phyloP scores from a whole-genome alignment of 64 coral and sea anemone genomes.

The Acropora tenuis region DNA sequence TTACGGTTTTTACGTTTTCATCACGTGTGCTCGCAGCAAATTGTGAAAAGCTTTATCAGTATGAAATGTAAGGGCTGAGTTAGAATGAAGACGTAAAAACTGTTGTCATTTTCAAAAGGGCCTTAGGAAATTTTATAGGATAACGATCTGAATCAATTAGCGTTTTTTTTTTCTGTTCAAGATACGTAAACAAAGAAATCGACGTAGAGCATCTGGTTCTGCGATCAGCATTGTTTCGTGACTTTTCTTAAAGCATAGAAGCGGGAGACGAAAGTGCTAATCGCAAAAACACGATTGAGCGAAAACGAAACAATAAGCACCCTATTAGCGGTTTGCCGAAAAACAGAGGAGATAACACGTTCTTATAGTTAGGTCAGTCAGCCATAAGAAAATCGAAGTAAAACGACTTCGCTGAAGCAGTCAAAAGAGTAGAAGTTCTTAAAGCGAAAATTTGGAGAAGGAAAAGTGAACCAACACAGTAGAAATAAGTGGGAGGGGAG shows the following conservation, averaged over 20 bases:
- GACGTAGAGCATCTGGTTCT: background rate
- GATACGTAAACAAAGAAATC: background rate
- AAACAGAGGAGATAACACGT: background rate
- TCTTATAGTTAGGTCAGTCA: background rate
- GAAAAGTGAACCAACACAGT: no score
- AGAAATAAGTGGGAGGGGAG: no score
- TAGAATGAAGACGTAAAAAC: no score
- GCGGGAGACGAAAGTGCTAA: conserved; percentile 1
- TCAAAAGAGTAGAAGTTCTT: no score
- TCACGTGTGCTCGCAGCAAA: no score
- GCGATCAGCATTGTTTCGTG: background rate
- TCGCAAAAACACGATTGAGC: background rate
- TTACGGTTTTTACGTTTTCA: no score
- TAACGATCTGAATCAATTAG: no score
- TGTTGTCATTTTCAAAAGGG: no score
- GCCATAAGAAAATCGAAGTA: background rate
- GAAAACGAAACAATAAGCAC: background rate
- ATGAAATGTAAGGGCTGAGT: no score
- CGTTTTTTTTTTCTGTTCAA: background rate
- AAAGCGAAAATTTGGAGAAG: no score
- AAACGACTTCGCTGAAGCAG: background rate
- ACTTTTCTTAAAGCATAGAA: background rate
- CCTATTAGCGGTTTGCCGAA: background rate
- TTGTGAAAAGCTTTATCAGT: no score
- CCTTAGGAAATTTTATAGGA: no score